Evolutionary conservation across 2,797 vertebrate species (phyloP).

Genomic region (Cephalopachus bancanus): DNA sequence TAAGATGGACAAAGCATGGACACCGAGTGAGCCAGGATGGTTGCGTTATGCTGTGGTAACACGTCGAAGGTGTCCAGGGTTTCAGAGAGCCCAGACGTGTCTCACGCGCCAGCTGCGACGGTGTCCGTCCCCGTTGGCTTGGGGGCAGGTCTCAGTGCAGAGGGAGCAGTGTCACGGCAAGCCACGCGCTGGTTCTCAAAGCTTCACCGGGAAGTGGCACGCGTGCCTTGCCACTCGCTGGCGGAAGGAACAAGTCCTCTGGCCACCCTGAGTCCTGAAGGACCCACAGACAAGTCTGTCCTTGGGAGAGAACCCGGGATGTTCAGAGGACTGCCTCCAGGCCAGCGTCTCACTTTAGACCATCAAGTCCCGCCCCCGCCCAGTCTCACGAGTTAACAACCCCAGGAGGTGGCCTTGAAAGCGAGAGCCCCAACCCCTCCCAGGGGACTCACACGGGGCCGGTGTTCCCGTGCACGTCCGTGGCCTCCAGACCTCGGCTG

Average conservation of each 20-base stretch:
- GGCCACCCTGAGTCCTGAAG: background rate
- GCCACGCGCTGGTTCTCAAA: background rate
- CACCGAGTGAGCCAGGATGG: too few relatives aligned
- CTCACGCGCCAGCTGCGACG: rapidly evolving
- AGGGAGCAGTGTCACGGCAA: background rate
- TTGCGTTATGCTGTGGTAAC: background rate
- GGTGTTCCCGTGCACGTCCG: rapidly evolving
- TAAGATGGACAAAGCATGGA: background rate
- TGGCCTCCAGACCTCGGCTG: too few relatives aligned
- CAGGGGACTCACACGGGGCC: rapidly evolving
- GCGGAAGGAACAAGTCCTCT: rapidly evolving
- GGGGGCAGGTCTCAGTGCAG: background rate
- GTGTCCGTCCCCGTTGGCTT: rapidly evolving
- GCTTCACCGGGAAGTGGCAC: background rate
- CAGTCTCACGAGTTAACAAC: rapidly evolving
- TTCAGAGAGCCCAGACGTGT: background rate
- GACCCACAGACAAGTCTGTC: rapidly evolving
- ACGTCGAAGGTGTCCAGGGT: background rate
- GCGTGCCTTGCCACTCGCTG: background rate
- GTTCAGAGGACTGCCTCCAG: background rate
- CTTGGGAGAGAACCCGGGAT: background rate
- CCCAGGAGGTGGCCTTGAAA: rapidly evolving
- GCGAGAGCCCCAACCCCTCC: rapidly evolving
- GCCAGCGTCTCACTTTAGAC: background rate
- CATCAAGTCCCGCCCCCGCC: background rate